These are phyloP conservation scores for Notiomystis cincta DNA, from an alignment of 2,113 vertebrate genomes.

Conservation along the genomic window DNA sequence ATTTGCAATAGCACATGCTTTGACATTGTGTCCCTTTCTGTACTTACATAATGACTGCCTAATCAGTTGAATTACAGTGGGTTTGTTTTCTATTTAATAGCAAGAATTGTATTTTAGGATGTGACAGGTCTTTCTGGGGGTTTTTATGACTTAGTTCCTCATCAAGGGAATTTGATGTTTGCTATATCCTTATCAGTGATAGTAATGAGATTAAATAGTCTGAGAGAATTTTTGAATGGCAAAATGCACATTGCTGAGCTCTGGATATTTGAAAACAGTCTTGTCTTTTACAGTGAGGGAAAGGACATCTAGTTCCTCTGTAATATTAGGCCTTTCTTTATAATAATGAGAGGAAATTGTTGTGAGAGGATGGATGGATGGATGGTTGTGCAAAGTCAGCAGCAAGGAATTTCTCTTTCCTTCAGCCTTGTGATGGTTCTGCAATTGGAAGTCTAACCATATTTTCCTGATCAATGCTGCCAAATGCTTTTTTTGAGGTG, in stretches of 20 bases:
- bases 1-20: background rate
- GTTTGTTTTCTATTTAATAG: background rate
- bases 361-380: background rate
- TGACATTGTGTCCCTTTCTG: background rate
- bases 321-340: background rate
- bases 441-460: background rate
- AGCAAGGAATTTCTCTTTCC: background rate
- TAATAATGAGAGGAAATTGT: background rate
- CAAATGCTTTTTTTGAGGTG: background rate
- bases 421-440: background rate
- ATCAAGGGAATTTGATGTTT: background rate
- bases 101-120: background rate
- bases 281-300: background rate
- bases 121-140: background rate
- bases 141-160: background rate
- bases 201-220: conserved; percentile 22
- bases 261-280: conserved; percentile 9
- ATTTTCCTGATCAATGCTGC: background rate
- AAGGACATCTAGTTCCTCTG: background rate
- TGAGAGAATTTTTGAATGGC: conserved; percentile 11
- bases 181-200: conserved; percentile 1
- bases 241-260: background rate
- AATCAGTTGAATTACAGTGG: background rate
- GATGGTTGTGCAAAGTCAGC: background rate
- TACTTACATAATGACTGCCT: background rate